Conservation (phyloP, 2,113 vertebrate species). For the Prietella phreatophila region DNA sequence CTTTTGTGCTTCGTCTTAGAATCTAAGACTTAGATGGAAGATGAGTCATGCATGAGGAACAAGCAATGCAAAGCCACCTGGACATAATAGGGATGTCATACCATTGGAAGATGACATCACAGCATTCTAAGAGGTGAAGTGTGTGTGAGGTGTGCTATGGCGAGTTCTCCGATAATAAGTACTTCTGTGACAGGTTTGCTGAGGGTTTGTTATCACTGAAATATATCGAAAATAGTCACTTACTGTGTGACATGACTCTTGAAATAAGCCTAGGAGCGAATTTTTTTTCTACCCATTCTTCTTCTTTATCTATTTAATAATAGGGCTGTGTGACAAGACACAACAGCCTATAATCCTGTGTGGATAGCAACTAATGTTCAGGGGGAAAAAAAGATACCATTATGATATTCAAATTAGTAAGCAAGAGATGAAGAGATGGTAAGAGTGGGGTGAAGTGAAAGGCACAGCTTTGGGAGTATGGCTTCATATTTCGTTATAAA, state of each 20-base stretch:
- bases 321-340: background rate
- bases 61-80: constrained; percentile 18
- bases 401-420: background rate
- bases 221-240: background rate
- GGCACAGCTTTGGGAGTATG: background rate
- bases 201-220: background rate
- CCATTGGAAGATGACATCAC: background rate
- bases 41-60: background rate
- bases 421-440: background rate
- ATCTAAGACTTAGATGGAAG: too few species aligned
- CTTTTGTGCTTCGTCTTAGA: constrained; percentile 1
- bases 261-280: background rate
- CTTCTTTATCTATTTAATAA: background rate
- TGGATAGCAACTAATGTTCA: background rate
- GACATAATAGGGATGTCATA: constrained; percentile 9
- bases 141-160: background rate
- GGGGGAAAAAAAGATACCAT: background rate
- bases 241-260: background rate
- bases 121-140: constrained; percentile 1
- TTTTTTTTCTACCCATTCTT: background rate
- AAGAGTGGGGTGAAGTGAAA: background rate
- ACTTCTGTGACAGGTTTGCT: constrained; percentile 17
- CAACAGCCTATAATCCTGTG: background rate
- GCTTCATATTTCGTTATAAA: background rate
- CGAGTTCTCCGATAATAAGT: constrained; percentile 34